Conservation (phyloP, 2,797 vertebrate genomes). For the Gambelia wislizenii region DNA sequence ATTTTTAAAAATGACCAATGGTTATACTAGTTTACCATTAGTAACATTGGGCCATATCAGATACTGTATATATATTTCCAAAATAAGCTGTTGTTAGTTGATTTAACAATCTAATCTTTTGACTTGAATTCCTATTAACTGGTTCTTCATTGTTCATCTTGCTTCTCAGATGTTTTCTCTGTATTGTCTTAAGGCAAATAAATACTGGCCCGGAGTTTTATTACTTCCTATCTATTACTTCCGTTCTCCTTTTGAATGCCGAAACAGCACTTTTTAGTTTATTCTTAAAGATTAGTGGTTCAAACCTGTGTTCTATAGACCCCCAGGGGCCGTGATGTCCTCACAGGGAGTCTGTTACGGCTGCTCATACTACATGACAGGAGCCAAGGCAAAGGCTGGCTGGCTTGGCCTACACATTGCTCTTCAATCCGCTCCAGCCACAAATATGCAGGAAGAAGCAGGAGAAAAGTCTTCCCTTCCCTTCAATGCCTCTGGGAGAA, state of each 20-base stretch:
- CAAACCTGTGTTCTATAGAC: too few relatives aligned
- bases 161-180: not conserved
- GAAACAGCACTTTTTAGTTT: not conserved
- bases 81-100: not conserved
- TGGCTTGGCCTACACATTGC: too few relatives aligned
- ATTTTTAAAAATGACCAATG: not conserved
- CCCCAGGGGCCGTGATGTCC: too few relatives aligned
- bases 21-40: not conserved
- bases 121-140: not conserved
- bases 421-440: too few relatives aligned
- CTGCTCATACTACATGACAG: too few relatives aligned
- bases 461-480: too few relatives aligned
- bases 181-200: slow-evolving; percentile 8
- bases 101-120: not conserved
- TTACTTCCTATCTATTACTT: slow-evolving; percentile 38
- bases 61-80: not conserved
- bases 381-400: too few relatives aligned
- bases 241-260: not conserved
- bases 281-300: too few relatives aligned
- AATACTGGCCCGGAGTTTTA: slow-evolving; percentile 15
- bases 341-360: too few relatives aligned
- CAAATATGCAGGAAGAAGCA: too few relatives aligned
- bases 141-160: not conserved
- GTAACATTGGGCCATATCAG: not conserved
- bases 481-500: too few relatives aligned